Base-by-base conservation (phyloP, 2,113 vertebrate genomes). In the Tonatia bakeri region DNA sequence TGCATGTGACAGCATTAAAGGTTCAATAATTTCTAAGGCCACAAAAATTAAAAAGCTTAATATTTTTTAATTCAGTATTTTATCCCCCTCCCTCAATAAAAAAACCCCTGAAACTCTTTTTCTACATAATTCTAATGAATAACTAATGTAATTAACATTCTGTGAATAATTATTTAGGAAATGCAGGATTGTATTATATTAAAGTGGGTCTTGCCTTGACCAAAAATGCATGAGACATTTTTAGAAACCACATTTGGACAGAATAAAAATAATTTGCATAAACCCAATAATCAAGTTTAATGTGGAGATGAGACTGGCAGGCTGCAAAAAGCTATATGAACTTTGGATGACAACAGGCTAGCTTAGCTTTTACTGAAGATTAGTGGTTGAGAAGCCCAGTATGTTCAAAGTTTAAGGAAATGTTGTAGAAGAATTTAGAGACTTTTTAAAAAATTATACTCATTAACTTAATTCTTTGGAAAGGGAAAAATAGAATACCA, bases 121-220 rank as follows among this genome's bases (percentile, higher is more conserved):
- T 91, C 69, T 76, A 81, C 65, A 50, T 91, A 50, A 88, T 96
- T 87, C 65, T 43, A 88, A 45, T 75, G 40, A 95, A 43, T 31
- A 83, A 67, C 65, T 56, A 90, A 72, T 64, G 56, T 47, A 93
- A 94, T 86, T 81, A 95, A 86, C 72, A 85, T 85, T 94, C 92
- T 94, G 52, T 67, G 82, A 94, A 90, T 94, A 84, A 70, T 72
- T 70, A 79, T 79, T 91, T 95, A 88, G 67, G 47, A 94, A 93
- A 87, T 22, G 10, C 20, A 87, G 76, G 52, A 50, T 1, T 7
- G 45, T 0, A 28, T n/a, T 95, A n/a, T 87, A 33, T 85, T 94
- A 94, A 94, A 93, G 28, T 80, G 31, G 52, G 69, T 88, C 65
- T 95, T 50, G 59, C n/a, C 40, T 94, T 90, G 76, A 72, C 50